Percentiles rank a stretch among this genome's conserved stretches.
These are phyloP conservation scores for Thripadectes ignobilis DNA, from an alignment of 2,797 vertebrate species.

Conservation along the genomic window DNA sequence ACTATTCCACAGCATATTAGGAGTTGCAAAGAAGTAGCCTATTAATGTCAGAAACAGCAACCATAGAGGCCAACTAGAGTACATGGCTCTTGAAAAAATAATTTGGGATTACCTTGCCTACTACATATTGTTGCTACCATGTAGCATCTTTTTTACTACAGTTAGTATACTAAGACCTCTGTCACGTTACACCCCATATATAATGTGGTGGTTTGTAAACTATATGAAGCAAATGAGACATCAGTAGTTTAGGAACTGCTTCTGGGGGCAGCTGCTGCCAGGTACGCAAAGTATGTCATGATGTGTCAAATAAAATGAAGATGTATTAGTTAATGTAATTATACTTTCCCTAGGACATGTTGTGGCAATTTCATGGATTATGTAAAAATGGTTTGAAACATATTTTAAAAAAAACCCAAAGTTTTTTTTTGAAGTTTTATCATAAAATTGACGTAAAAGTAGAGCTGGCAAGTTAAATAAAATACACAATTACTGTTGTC, in stretches of 20 bases:
- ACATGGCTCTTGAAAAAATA: neutral
- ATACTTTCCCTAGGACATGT: neutral
- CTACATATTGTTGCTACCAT: neutral
- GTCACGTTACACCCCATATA: neutral
- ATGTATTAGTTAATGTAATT: neutral
- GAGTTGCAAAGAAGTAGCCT: neutral
- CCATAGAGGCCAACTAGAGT: neutral
- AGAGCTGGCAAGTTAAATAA: neutral
- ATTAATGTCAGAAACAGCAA: neutral
- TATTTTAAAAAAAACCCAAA: neutral
- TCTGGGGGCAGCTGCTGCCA: neutral
- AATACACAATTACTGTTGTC: neutral
- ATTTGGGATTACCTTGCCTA: neutral
- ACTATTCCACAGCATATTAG: neutral
- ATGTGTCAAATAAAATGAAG: neutral
- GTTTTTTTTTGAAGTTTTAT: neutral
- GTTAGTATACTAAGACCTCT: neutral
- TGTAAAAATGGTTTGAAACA: neutral
- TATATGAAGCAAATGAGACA: neutral
- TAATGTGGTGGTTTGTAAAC: accelerated
- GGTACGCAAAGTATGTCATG: neutral
- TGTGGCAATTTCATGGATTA: neutral
- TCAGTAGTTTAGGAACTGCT: neutral
- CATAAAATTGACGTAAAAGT: neutral
- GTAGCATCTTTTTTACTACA: neutral